Evolutionary conservation across 2,888 invertebrate genomes (phyloP).

Genomic region (Phorcus lineatus): DNA sequence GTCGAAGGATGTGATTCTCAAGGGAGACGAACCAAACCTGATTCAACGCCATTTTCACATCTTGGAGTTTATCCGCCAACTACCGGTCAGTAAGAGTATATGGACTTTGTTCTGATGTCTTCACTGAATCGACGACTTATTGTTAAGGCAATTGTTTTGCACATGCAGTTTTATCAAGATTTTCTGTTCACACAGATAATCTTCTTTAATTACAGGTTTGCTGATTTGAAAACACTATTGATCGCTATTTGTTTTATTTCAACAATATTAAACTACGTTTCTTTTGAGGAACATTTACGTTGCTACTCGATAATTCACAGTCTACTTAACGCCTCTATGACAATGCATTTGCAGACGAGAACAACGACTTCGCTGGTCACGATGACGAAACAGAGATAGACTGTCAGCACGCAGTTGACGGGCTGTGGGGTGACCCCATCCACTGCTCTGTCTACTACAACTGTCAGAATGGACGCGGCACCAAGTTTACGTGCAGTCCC

Average conservation of each 20-base stretch:
- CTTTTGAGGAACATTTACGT: no score
- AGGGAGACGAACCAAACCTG: background rate
- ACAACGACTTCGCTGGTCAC: background rate
- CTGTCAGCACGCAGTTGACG: slow-evolving; percentile 24
- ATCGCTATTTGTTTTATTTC: background rate
- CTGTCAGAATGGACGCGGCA: slow-evolving; percentile 34
- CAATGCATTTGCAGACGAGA: background rate
- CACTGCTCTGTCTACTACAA: slow-evolving; percentile 41
- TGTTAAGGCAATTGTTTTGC: no score
- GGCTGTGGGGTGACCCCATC: slow-evolving; percentile 36
- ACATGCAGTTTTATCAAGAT: no score
- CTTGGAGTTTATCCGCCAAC: background rate
- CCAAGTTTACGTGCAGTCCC: slow-evolving; percentile 22
- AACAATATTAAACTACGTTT: no score
- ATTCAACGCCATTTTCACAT: background rate
- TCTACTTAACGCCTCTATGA: background rate
- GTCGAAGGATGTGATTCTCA: background rate
- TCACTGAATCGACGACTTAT: no score
- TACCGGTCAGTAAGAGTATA: background rate
- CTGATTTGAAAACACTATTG: background rate
- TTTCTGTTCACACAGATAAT: no score
- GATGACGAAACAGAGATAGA: background rate
- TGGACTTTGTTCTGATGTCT: no score
- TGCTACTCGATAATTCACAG: no score
- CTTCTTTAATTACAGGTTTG: no score